phyloP scores from a whole-genome alignment of 2,797 vertebrate genomes.

The Gila robusta region DNA sequence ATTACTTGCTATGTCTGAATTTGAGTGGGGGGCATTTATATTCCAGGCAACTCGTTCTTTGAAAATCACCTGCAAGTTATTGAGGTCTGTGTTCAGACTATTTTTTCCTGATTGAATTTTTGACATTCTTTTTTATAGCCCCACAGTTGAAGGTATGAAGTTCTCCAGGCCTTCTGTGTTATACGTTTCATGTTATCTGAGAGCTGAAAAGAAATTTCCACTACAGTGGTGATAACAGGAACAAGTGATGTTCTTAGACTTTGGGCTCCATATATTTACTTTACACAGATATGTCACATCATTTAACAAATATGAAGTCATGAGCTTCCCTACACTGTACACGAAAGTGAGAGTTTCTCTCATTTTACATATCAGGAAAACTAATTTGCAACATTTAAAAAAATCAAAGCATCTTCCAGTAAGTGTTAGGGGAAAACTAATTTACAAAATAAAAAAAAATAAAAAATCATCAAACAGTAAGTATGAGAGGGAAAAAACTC shows the following conservation, averaged over 20 bases:
- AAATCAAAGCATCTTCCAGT: background rate
- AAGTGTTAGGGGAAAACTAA: background rate
- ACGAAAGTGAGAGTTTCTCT: background rate
- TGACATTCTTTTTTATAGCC: slow-evolving; percentile 63
- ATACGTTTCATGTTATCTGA: slow-evolving; percentile 31
- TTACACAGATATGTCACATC: background rate
- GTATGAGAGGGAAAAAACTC: background rate
- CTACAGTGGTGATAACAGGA: slow-evolving; percentile 16
- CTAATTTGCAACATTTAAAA: background rate
- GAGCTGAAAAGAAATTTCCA: slow-evolving; percentile 13
- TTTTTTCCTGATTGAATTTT: slow-evolving; percentile 67
- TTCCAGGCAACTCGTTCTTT: slow-evolving; percentile 72
- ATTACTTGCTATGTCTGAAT: slow-evolving; percentile 68
- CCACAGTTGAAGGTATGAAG: slow-evolving; percentile 47
- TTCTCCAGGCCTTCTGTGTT: slow-evolving; percentile 19
- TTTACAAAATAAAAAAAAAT: background rate
- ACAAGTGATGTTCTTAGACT: slow-evolving; percentile 4
- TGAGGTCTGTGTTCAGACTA: slow-evolving; percentile 62
- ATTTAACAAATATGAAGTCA: background rate
- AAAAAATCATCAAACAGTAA: background rate
- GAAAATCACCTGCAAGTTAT: slow-evolving; percentile 70
- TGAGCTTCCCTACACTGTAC: background rate
- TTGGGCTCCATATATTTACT: background rate
- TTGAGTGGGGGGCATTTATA: slow-evolving; percentile 72
- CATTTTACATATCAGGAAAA: background rate